phyloP scores from a whole-genome alignment of 2,888 invertebrate genomes.

The Conus canariensis region DNA sequence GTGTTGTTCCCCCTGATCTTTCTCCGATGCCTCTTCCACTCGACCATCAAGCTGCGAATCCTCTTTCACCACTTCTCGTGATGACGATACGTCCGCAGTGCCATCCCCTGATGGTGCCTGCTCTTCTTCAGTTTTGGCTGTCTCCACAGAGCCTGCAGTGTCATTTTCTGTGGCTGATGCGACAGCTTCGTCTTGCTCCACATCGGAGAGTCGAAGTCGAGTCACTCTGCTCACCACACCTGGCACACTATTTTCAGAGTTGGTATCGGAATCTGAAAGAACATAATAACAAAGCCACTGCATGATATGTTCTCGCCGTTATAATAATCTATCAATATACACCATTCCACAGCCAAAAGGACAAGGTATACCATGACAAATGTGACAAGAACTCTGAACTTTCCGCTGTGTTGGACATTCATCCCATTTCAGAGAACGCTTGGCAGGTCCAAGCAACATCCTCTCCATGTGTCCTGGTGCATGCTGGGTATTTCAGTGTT shows the following conservation, averaged over 20 bases:
- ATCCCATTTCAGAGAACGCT: too few species aligned
- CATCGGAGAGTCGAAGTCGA: slow-evolving; percentile 16
- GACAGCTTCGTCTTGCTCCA: slow-evolving; percentile 10
- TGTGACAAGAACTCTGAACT: too few species aligned
- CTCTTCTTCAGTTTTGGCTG: neutral
- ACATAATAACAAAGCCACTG: neutral
- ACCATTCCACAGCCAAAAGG: too few species aligned
- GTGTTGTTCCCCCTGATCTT: neutral
- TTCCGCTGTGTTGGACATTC: too few species aligned
- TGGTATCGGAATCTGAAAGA: slow-evolving; percentile 37
- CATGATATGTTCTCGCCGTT: too few species aligned
- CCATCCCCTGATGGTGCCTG: neutral
- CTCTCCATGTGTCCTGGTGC: too few species aligned
- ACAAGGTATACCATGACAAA: too few species aligned
- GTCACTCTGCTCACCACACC: slow-evolving; percentile 35
- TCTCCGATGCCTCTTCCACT: neutral
- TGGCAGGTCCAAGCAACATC: too few species aligned
- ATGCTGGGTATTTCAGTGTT: too few species aligned
- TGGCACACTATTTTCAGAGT: slow-evolving; percentile 29
- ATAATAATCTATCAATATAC: too few species aligned
- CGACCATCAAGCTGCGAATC: neutral
- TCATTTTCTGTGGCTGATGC: neutral
- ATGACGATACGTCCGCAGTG: neutral
- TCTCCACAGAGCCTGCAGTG: neutral
- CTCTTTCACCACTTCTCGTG: neutral